Base-by-base conservation (phyloP, 2,888 invertebrate species). In the Synergus gifuensis region DNA sequence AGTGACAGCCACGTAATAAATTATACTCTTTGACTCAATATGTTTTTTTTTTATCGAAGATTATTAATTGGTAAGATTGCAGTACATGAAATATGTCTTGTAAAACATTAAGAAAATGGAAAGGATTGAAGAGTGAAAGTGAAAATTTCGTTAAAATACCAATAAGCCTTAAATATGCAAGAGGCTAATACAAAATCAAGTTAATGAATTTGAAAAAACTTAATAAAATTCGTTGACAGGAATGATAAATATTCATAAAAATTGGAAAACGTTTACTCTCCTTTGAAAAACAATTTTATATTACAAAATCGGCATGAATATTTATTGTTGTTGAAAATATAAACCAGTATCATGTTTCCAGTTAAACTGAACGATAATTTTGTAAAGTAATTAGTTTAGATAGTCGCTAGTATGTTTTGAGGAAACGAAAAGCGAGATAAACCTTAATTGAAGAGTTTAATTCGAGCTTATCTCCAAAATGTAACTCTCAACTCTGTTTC, bases 21-120 rank as follows among this genome's bases (percentile, higher is more conserved):
- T 73, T 58, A 36, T 36, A 36, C 73, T 16, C 28, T n/a, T 54
- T 73, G 12, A 73, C 54, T 58, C 54, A 73, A 73, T 73, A 73
- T 54, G 36, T 73, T 73, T 58, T 58, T n/a, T 73, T 49, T 14
- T 62, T 73, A 28, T 73, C 49, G 28, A 73, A 54, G 54, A 73
- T 54, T 73, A 73, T 58, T 73, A 73, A 73, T 73, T 73, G 54
- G 54, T n/a, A 36, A 54, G 54, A 73, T 73, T 73, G 40, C 54
- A 58, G n/a, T 73, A 36, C 11, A 73, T 73, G 54, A 73, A 54
- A 28, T 54, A 73, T 49, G 16, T 7, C 40, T 18, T 12, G 73
- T 54, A n/a, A 73, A 54, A 49, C 36, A 49, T 49, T 28, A 40
- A 54, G 36, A 54, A 40, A 62, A 12, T 16, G 12, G 0, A 9